Base-by-base conservation (phyloP, 2,888 invertebrate genomes). In the Magallana nippona region DNA sequence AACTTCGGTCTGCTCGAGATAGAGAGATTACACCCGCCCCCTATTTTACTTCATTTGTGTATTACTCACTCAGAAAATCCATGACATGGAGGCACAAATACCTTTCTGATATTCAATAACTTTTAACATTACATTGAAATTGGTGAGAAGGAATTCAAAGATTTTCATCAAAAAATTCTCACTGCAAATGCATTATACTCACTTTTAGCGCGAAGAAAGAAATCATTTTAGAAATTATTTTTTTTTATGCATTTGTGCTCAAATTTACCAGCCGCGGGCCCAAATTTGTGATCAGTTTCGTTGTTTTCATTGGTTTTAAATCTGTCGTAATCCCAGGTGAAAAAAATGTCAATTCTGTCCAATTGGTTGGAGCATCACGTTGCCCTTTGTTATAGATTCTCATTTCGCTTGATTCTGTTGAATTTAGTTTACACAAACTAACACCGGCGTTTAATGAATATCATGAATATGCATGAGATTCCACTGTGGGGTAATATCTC, bases 41-140 rank as follows among this genome's bases (percentile, higher is more conserved):
- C 22, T 13, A 22, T 22, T 71, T 71, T 71, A 71, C 27, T 71
- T 71, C 15, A 27, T 27, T 71, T 71, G 71, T 71, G 71, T 27
- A 71, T 71, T 71, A 71, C 71, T 71, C 71, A 71, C 71, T 17
- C n/a, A 27, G 15, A 27, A 71, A 71, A 22, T 13, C 71, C 15
- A 71, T 15, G 27, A 71, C 71, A 71, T 71, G 5, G 3, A 44
- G 44, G 8, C 44, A 44, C 10, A 71, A 71, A 71, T 71, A 13
- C 13, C 22, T 71, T 22, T 27, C 71, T 44, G 44, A 44, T 44
- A 44, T 44, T 44, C 44, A 44, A 44, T 44, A 44, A 44, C 44
- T 44, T 44, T 44, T 44, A 44, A 44, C 44, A 44, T 44, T 5
- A 44, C 44, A 44, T 44, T 44, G 3, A 44, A 44, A 44, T 44